Evolutionary conservation across 2,113 vertebrate genomes (phyloP).

Genomic region (Leucoraja erinaceus): DNA sequence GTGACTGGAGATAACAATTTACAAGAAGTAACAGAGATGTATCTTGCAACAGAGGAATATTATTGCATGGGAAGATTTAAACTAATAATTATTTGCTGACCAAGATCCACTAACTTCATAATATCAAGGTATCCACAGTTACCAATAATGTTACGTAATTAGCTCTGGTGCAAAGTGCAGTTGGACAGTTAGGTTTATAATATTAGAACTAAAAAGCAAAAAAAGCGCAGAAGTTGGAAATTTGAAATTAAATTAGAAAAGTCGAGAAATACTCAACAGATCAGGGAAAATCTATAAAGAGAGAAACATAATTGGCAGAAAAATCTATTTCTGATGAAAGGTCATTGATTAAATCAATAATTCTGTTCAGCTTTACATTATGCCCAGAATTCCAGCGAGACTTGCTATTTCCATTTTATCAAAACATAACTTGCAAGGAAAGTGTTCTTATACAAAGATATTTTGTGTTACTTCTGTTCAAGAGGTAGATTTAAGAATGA

Average conservation of each 20-base stretch:
- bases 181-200: not conserved
- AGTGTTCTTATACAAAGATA: not conserved
- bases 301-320: too few relatives aligned
- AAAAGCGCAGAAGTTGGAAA: too few relatives aligned
- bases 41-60: not conserved
- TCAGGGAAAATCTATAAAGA: too few relatives aligned
- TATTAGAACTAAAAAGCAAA: not conserved
- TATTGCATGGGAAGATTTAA: not conserved
- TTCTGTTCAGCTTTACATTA: not conserved
- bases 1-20: not conserved
- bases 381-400: not conserved
- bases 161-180: not conserved
- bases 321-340: too few relatives aligned
- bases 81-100: not conserved
- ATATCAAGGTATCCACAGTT: not conserved
- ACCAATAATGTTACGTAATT: not conserved
- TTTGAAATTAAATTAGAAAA: too few relatives aligned
- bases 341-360: too few relatives aligned
- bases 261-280: too few relatives aligned
- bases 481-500: not conserved
- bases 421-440: not conserved
- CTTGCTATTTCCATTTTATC: not conserved
- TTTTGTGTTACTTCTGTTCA: not conserved
- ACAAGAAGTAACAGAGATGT: not conserved
- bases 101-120: not conserved